A percentile compares a stretch with the other conserved stretches of the same genome.
phyloP scores from a whole-genome alignment of 2,113 vertebrate species.

The Acinonyx jubatus region DNA sequence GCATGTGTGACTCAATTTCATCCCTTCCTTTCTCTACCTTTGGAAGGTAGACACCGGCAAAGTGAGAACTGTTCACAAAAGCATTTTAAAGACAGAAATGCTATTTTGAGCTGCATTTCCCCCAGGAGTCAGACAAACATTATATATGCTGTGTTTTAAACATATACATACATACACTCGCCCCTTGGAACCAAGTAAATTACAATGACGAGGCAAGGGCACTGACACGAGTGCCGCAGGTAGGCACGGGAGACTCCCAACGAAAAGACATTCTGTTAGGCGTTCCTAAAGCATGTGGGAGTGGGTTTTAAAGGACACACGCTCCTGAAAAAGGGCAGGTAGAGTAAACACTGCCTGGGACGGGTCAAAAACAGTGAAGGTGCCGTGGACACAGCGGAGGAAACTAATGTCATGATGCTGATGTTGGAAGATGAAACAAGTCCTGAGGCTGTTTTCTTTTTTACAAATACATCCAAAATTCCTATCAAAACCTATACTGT shows the following conservation, averaged over 20 bases:
- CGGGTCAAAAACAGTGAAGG: not conserved
- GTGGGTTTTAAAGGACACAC: not conserved
- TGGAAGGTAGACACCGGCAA: not conserved
- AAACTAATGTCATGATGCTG: not conserved
- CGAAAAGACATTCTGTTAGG: not conserved
- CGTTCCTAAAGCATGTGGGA: not conserved
- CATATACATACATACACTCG: not conserved
- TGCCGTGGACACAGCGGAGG: not conserved
- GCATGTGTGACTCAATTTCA: not conserved
- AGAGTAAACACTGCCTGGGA: not conserved
- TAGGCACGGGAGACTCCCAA: not conserved
- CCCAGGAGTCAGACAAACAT: not conserved
- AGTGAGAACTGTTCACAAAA: not conserved
- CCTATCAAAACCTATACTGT: not conserved
- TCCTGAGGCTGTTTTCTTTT: not conserved
- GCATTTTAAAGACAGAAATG: slow-evolving; percentile 38
- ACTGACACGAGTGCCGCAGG: not conserved
- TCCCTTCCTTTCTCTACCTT: slow-evolving; percentile 34
- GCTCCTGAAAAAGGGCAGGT: not conserved
- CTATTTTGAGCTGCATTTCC: slow-evolving; percentile 15
- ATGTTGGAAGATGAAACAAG: not conserved
- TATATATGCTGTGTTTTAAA: not conserved
- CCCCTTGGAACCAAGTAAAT: not conserved
- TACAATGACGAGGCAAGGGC: not conserved
- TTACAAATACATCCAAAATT: slow-evolving; percentile 6